Base-by-base conservation (phyloP, 2,113 vertebrate species). In the Morone chrysops region DNA sequence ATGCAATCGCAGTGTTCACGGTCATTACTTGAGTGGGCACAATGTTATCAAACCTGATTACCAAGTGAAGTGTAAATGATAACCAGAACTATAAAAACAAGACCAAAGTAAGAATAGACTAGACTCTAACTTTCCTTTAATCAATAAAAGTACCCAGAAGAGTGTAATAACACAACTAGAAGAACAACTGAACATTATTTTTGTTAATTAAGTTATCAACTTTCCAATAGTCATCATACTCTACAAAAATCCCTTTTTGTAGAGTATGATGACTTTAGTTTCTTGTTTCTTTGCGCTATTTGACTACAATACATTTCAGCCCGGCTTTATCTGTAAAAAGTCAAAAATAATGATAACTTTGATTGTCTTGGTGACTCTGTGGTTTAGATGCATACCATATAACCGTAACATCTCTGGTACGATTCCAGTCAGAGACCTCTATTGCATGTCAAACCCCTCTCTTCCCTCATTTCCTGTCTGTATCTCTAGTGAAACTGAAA, bases 391-490 rank as follows among this genome's bases (percentile, higher is more conserved):
- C 11, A 12, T 41, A 12, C 10, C 9, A 22, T 59, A 12, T 22
- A 43, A 45, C 13, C 0, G 8, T 8, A 31, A 45, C 1, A 2
- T 60, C 11, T 2, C 45, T 63, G 73, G 4, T 75, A 6, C 6
- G 36, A 22, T 45, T 66, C 16, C 13, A 9, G 18, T 47, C 51
- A 18, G 12, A 3, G 12, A 45, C 18, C 48, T 56, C 47, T 1
- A 9, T 40, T 38, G 40, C 22, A 47, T 6, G 11, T 71, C 71
- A 38, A 40, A 13, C 38, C 0, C 5, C 17, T n/a, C 36, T 41
- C 8, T 31, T 61, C 22, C n/a, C 47, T 80, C 25, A 48, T 66
- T 66, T 80, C 57, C 68, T 80, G 14, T 47, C 31, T 50, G 13
- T 40, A 18, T 51, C 54, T 75, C 8, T 47, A 1, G 40, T 16